phyloP scores from a whole-genome alignment of 2,888 invertebrate genomes.

The Netelia inedita region DNA sequence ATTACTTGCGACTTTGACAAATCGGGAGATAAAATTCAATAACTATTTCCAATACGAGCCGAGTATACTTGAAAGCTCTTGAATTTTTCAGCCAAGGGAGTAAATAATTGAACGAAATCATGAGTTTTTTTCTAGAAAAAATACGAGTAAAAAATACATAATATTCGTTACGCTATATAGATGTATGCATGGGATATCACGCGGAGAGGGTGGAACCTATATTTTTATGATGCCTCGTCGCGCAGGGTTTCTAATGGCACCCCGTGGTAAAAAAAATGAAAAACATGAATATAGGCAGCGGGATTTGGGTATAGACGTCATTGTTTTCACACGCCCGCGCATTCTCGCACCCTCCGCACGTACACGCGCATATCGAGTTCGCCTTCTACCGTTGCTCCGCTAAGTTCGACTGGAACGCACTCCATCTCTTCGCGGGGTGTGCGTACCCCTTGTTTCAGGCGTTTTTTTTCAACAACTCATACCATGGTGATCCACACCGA shows the following conservation, averaged over 20 bases:
- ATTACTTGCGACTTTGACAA: too few species aligned
- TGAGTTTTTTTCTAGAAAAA: background rate
- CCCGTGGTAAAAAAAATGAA: conserved; percentile 72
- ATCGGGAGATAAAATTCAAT: too few species aligned
- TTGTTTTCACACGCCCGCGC: conserved; percentile 80
- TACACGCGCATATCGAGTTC: background rate
- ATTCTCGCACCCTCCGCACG: conserved; percentile 58
- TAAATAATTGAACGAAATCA: too few species aligned
- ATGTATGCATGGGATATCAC: background rate
- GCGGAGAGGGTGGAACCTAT: conserved; percentile 73
- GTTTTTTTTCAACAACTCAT: conserved; percentile 26
- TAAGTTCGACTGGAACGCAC: conserved; percentile 46
- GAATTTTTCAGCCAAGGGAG: too few species aligned
- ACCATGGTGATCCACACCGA: conserved; percentile 69
- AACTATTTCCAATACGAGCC: too few species aligned
- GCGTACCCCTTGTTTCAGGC: conserved; percentile 63
- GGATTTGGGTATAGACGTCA: conserved; percentile 83
- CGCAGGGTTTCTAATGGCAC: conserved; percentile 81
- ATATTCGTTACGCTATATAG: conserved; percentile 17
- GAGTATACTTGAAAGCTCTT: too few species aligned
- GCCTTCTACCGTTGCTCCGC: conserved; percentile 17
- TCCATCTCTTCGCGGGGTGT: conserved; percentile 50
- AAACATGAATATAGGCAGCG: conserved; percentile 76
- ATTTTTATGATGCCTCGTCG: conserved; percentile 81
- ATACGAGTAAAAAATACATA: conserved; percentile 20